Percentiles rank a stretch among this genome's conserved stretches.
These are phyloP conservation scores for Chrysomela aeneicollis DNA, from an alignment of 2,888 invertebrate genomes.

Conservation along the genomic window DNA sequence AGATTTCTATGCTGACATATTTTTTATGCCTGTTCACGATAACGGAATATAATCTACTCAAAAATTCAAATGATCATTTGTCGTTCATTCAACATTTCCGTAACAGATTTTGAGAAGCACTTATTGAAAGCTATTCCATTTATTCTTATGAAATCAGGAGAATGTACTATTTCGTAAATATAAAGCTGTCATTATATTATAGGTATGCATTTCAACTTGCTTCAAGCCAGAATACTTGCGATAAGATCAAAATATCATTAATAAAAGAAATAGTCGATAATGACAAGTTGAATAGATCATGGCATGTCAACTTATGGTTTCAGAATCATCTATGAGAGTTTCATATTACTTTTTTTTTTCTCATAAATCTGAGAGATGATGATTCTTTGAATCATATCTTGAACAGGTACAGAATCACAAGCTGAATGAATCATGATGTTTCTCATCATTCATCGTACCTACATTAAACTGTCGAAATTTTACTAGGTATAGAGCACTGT, in stretches of 20 bases:
- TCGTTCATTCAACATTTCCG: background rate
- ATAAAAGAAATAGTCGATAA: no score
- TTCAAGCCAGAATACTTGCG: background rate
- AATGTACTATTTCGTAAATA: constrained; percentile 19
- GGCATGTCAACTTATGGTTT: no score
- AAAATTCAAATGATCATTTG: background rate
- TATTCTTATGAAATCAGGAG: background rate
- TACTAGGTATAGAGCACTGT: background rate
- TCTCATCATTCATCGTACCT: no score
- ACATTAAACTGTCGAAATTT: no score
- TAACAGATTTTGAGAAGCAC: background rate
- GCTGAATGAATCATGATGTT: no score
- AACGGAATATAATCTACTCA: background rate
- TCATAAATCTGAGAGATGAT: no score
- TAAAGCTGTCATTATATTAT: constrained; percentile 34
- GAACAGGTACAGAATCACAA: no score
- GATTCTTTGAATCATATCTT: no score
- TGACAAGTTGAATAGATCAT: no score
- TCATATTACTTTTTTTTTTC: no score
- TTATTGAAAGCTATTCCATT: background rate
- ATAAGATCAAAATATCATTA: no score
- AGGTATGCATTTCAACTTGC: constrained; percentile 17
- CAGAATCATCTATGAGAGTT: no score
- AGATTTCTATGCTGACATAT: background rate
- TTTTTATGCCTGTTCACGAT: background rate